A percentile compares a stretch with the other conserved stretches of the same genome.
Conservation (phyloP, 2,888 invertebrate species). For the Argyresthia albistria region DNA sequence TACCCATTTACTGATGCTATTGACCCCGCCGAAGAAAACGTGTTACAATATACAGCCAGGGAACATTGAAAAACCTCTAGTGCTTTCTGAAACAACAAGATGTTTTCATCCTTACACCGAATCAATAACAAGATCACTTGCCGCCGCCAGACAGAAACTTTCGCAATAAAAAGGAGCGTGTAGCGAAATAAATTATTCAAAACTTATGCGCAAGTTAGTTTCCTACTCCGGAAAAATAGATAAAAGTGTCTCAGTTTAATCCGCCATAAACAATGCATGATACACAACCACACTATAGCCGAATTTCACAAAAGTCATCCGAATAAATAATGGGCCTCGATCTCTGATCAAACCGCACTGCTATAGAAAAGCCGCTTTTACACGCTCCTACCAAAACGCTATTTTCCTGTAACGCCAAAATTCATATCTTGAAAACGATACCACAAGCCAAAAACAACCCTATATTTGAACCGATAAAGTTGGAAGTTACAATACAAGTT, state of each 20-base stretch:
- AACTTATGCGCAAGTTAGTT: constrained; percentile 1
- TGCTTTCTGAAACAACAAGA: no score
- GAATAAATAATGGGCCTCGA: constrained; percentile 4
- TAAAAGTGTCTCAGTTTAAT: constrained; percentile 1
- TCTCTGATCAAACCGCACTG: background rate
- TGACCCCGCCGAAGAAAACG: no score
- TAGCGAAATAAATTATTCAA: constrained; percentile 1
- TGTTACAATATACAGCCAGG: no score
- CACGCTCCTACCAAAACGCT: background rate
- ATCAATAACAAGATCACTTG: background rate
- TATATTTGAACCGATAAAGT: background rate
- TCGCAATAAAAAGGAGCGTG: background rate
- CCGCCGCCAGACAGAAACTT: background rate
- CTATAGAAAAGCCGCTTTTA: background rate
- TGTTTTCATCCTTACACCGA: background rate
- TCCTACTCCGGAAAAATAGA: background rate
- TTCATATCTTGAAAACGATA: background rate
- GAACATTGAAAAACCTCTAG: no score
- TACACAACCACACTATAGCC: background rate
- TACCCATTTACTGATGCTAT: no score
- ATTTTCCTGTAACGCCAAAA: background rate
- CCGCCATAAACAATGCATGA: constrained; percentile 6
- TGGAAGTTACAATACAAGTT: background rate
- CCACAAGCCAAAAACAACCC: background rate
- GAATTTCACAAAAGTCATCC: constrained; percentile 7